Percentiles rank a stretch among this genome's conserved stretches.
phyloP scores from a whole-genome alignment of 2,113 vertebrate genomes.

The Chloropsis cyanopogon region DNA sequence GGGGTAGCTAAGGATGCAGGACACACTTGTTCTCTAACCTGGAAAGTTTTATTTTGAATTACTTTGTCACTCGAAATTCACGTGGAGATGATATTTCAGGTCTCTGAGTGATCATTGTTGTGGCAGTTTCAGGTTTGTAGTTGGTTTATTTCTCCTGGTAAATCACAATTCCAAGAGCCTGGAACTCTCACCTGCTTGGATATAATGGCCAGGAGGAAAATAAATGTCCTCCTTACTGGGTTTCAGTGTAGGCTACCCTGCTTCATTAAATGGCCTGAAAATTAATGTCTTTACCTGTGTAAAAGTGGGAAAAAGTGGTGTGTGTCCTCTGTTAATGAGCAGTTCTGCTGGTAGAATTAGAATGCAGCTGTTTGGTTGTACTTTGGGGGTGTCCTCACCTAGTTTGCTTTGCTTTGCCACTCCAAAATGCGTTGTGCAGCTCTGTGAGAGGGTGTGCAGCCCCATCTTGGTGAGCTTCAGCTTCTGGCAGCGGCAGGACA shows the following conservation, averaged over 20 bases:
- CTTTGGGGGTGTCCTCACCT: background rate
- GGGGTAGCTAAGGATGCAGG: background rate
- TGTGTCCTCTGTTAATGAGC: background rate
- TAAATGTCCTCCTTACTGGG: background rate
- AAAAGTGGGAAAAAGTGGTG: background rate
- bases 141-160: background rate
- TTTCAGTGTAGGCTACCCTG: background rate
- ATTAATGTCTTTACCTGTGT: background rate
- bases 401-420: background rate
- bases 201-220: background rate
- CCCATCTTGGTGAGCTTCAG: background rate
- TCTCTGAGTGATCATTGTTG: background rate
- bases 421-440: background rate
- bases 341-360: background rate
- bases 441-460: fast-evolving
- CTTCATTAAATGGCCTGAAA: background rate
- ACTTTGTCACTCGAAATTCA: background rate
- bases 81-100: background rate
- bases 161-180: background rate
- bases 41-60: background rate
- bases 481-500: background rate
- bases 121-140: background rate
- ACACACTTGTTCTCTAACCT: background rate
- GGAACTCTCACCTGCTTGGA: background rate
- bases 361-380: background rate